Percentiles rank a stretch among this genome's conserved stretches.
Evolutionary conservation across 2,797 vertebrate genomes (phyloP).

Genomic region (Rhynchonycteris naso): DNA sequence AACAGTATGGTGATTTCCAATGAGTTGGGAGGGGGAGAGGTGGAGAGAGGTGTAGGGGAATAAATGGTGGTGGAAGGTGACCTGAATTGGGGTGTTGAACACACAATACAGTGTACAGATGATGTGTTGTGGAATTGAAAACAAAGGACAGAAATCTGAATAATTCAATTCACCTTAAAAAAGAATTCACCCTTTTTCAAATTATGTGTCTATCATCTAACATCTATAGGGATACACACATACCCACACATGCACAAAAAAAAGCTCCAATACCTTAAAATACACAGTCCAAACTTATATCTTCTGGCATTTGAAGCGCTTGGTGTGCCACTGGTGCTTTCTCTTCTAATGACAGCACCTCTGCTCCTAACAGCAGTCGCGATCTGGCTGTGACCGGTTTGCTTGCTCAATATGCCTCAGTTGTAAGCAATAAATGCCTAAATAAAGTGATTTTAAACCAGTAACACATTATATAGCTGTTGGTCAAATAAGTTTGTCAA

Average conservation of each 20-base stretch:
- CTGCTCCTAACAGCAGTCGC: not conserved
- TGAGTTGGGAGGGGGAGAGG: too few relatives aligned
- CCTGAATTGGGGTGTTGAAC: too few relatives aligned
- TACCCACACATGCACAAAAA: not conserved
- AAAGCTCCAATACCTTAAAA: not conserved
- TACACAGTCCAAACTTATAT: not conserved
- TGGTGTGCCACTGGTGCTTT: not conserved
- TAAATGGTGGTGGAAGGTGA: too few relatives aligned
- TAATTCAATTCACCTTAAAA: not conserved
- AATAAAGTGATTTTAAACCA: slow-evolving; percentile 50
- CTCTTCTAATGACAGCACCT: not conserved
- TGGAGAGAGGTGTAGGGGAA: too few relatives aligned
- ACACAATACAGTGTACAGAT: too few relatives aligned
- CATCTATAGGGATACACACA: not conserved
- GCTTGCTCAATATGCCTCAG: not conserved
- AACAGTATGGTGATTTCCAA: too few relatives aligned
- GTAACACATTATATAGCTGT: slow-evolving; percentile 14
- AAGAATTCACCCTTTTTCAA: not conserved
- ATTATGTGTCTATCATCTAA: not conserved
- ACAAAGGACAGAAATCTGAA: not conserved
- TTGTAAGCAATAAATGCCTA: not conserved
- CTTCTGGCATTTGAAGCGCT: not conserved
- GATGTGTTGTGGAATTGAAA: too few relatives aligned
- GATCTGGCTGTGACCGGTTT: not conserved
- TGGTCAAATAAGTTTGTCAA: too few relatives aligned